Evolutionary conservation across 1,140 invertebrate species (phyloP).

Genomic region (Leptopilina clavipes): DNA sequence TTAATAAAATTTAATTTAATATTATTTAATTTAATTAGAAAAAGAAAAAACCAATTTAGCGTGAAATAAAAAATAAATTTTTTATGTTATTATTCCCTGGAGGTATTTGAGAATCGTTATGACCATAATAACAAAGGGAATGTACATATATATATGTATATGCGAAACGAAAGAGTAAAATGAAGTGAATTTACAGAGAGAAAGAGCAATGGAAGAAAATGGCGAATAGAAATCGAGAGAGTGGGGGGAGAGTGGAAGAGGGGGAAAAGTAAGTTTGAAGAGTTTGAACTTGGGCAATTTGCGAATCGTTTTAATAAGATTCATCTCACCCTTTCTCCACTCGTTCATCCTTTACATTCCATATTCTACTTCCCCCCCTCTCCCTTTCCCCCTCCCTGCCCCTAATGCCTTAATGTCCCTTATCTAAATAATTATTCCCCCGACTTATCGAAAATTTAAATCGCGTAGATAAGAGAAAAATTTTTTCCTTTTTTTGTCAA

Average conservation of each 20-base stretch:
- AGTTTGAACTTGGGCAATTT: conserved; percentile 33
- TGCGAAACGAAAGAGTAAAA: conserved; percentile 1
- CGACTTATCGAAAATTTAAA: neutral
- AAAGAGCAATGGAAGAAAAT: conserved; percentile 24
- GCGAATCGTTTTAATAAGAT: conserved; percentile 33
- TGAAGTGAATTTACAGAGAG: neutral
- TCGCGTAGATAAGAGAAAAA: no score
- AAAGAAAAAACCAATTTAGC: no score
- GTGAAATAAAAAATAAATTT: neutral
- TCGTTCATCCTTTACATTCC: neutral
- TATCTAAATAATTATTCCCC: conserved; percentile 24
- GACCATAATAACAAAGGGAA: neutral
- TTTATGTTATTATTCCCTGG: neutral
- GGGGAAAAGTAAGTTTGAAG: conserved; percentile 15
- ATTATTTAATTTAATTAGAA: no score
- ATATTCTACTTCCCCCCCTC: neutral
- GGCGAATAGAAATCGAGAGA: neutral
- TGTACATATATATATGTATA: neutral
- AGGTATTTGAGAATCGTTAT: neutral
- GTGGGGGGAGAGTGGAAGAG: neutral
- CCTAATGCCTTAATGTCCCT: conserved; percentile 4
- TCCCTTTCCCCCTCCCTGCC: neutral
- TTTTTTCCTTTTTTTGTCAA: no score
- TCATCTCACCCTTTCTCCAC: neutral
- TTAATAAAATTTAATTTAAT: no score